phyloP scores from a whole-genome alignment of 2,797 vertebrate genomes.

The Florisuga fusca region DNA sequence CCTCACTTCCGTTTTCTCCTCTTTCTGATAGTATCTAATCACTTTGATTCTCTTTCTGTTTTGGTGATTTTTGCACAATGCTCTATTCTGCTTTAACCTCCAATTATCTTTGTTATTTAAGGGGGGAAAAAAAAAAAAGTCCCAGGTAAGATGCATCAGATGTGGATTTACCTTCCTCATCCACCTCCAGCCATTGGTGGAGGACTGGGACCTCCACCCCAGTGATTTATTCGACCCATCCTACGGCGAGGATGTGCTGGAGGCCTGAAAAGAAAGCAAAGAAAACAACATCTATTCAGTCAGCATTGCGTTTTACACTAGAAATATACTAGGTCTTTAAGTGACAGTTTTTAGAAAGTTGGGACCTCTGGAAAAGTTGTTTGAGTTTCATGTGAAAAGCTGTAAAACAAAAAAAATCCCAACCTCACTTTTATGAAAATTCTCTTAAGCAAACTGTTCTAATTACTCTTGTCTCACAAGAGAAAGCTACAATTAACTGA shows the following conservation, averaged over 20 bases:
- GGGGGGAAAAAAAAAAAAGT: background rate
- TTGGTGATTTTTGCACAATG: background rate
- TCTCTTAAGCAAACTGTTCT: background rate
- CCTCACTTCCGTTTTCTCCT: fast-evolving
- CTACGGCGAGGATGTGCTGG: constrained; percentile 90
- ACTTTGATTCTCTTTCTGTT: background rate
- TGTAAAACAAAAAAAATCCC: background rate
- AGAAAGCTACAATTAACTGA: background rate
- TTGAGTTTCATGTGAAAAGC: background rate
- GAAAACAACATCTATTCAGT: background rate
- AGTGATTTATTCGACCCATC: constrained; percentile 91
- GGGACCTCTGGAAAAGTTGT: background rate
- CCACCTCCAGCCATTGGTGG: constrained; percentile 96
- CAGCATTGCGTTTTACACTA: background rate
- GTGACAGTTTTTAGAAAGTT: background rate
- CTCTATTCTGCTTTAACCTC: background rate
- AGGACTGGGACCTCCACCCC: constrained; percentile 85
- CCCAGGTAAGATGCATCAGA: background rate
- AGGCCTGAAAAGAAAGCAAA: constrained; percentile 80
- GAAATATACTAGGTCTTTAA: background rate
- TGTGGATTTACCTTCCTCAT: constrained; percentile 93
- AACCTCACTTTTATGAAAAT: fast-evolving
- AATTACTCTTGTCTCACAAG: background rate
- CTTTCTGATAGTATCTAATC: background rate
- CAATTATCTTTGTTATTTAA: background rate